phyloP scores from a whole-genome alignment of 2,888 invertebrate species.

The Scaptomyza caliginosa region DNA sequence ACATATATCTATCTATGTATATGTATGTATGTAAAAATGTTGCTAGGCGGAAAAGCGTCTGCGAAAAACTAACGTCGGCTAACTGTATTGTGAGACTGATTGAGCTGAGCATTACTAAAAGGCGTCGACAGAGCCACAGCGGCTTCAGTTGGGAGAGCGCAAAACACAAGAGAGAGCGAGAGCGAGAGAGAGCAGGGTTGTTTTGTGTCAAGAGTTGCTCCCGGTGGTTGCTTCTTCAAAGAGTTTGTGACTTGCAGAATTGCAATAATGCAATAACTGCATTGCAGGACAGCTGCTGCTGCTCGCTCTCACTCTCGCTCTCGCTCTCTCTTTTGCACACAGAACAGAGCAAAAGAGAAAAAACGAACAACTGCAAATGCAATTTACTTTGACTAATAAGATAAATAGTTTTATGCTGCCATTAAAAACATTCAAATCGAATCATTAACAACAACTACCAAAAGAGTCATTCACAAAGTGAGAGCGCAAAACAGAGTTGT shows the following conservation, averaged over 20 bases:
- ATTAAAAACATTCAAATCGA: slow-evolving; percentile 56
- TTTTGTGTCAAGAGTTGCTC: slow-evolving; percentile 44
- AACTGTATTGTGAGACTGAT: slow-evolving; percentile 65
- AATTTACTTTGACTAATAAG: slow-evolving; percentile 13
- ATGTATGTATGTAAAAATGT: slow-evolving; percentile 48
- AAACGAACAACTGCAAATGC: slow-evolving; percentile 1
- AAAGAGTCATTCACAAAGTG: slow-evolving; percentile 10
- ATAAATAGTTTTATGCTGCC: slow-evolving; percentile 48
- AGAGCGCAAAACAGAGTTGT: slow-evolving; percentile 18
- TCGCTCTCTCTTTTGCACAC: not conserved
- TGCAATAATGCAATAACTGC: slow-evolving; percentile 45
- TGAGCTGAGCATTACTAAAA: slow-evolving; percentile 64
- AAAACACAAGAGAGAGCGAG: slow-evolving; percentile 8
- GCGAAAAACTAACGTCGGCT: slow-evolving; percentile 77
- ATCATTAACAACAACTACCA: slow-evolving; percentile 47
- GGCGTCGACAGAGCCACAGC: slow-evolving; percentile 70
- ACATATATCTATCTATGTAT: slow-evolving; percentile 4
- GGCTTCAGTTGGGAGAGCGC: slow-evolving; percentile 32
- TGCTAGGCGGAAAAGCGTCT: slow-evolving; percentile 75
- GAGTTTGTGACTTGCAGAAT: slow-evolving; percentile 12
- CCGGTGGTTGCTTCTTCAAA: slow-evolving; percentile 43
- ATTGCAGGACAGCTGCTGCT: slow-evolving; percentile 50
- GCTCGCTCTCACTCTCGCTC: not conserved
- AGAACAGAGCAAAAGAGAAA: too few relatives aligned
- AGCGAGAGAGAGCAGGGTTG: slow-evolving; percentile 50